Conservation (phyloP, 35 echinoderm and acorn worm species). For the Stichopus chloronotus region DNA sequence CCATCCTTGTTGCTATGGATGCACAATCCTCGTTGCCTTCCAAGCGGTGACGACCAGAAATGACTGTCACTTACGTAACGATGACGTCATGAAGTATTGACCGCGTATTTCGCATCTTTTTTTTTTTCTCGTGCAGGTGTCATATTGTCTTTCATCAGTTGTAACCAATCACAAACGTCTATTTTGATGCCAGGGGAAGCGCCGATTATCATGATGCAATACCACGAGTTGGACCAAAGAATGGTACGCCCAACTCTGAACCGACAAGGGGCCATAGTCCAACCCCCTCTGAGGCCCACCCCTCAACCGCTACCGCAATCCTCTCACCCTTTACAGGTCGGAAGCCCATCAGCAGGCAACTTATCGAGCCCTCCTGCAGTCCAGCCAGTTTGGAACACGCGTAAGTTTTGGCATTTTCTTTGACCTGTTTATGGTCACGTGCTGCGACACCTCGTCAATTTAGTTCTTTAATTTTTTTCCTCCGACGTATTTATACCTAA, state of each 20-base stretch:
- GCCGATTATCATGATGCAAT: slow-evolving; percentile 32
- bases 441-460: no score
- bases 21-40: no score
- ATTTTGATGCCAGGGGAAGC: slow-evolving; percentile 53
- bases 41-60: no score
- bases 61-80: no score
- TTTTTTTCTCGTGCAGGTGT: neutral
- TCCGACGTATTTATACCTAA: no score
- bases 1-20: no score
- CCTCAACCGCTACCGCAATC: neutral
- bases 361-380: slow-evolving; percentile 8
- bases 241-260: slow-evolving; percentile 38
- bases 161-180: neutral
- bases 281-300: slow-evolving; percentile 26
- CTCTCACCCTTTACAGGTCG: slow-evolving; percentile 18
- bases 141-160: neutral
- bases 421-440: no score
- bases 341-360: slow-evolving; percentile 11
- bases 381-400: slow-evolving; percentile 44
- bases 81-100: no score
- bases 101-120: no score
- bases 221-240: slow-evolving; percentile 56
- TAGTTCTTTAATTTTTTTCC: no score
- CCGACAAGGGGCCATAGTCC: slow-evolving; percentile 17
- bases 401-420: slow-evolving; percentile 15